Evolutionary conservation across 1,140 invertebrate genomes (phyloP).

Genomic region (Araneus ventricosus): DNA sequence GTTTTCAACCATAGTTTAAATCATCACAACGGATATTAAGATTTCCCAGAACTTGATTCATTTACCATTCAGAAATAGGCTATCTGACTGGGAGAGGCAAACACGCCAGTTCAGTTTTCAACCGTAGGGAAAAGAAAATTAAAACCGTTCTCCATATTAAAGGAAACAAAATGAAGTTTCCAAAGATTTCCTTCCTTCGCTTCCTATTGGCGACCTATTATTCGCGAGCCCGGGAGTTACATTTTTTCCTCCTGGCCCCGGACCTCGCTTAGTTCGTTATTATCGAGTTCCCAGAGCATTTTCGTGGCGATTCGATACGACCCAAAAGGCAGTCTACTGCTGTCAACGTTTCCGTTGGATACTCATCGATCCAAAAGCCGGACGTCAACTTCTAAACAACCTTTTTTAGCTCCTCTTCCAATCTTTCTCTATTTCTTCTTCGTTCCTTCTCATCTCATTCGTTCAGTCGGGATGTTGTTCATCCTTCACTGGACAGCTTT

Average conservation of each 20-base stretch:
- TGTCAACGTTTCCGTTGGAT: constrained; percentile 60
- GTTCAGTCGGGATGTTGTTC: constrained; percentile 60
- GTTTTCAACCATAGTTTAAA: no score
- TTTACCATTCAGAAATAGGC: no score
- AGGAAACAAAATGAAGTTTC: constrained; percentile 25
- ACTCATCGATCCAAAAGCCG: constrained; percentile 70
- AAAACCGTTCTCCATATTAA: background rate
- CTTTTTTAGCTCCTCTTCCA: constrained; percentile 67
- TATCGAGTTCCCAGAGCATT: constrained; percentile 67
- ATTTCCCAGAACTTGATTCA: no score
- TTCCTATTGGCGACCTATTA: constrained; percentile 35
- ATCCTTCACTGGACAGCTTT: constrained; percentile 72
- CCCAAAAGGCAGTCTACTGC: constrained; percentile 57
- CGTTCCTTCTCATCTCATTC: constrained; percentile 67
- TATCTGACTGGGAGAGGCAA: no score
- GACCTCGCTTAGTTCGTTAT: constrained; percentile 65
- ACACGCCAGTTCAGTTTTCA: background rate
- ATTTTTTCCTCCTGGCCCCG: constrained; percentile 34
- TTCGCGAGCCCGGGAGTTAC: constrained; percentile 30
- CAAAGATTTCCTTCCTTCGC: background rate
- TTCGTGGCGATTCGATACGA: constrained; percentile 60
- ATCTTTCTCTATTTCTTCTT: constrained; percentile 74
- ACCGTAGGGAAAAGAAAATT: background rate
- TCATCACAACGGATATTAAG: no score
- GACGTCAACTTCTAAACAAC: constrained; percentile 70